These are phyloP conservation scores for Odontophorus gujanensis DNA, from an alignment of 2,113 vertebrate species.

Conservation along the genomic window DNA sequence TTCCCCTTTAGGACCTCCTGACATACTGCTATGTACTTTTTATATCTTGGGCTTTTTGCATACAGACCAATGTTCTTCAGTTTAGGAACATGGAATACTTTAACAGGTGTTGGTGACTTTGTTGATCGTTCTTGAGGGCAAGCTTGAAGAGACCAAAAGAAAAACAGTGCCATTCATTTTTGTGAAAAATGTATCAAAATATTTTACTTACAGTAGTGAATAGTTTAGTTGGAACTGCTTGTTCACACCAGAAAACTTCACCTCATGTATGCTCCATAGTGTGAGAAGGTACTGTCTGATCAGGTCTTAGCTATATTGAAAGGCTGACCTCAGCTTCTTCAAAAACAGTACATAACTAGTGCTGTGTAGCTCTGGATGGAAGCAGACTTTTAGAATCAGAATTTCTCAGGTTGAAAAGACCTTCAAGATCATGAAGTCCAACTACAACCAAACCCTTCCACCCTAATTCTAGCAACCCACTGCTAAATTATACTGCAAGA, in stretches of 20 bases:
- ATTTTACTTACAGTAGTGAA: not conserved
- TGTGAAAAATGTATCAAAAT: not conserved
- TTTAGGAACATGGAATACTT: not conserved
- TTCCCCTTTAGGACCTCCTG: not conserved
- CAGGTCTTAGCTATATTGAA: not conserved
- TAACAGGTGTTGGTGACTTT: not conserved
- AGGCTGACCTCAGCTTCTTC: not conserved
- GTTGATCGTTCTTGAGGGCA: not conserved
- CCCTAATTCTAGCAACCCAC: no score
- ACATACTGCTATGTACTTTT: not conserved
- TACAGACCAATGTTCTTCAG: not conserved
- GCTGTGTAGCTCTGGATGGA: not conserved
- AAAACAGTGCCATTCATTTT: not conserved
- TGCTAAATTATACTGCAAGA: not conserved
- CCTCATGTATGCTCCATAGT: rapidly evolving
- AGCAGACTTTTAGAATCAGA: no score
- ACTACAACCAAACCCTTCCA: no score
- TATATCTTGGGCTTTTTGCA: not conserved
- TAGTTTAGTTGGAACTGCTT: not conserved
- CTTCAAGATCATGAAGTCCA: no score
- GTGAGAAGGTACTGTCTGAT: not conserved
- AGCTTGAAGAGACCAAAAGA: not conserved
- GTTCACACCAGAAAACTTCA: rapidly evolving
- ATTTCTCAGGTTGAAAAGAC: no score
- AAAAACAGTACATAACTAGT: not conserved